phyloP scores from a whole-genome alignment of 2,797 vertebrate genomes.

The Tenualosa ilisha region DNA sequence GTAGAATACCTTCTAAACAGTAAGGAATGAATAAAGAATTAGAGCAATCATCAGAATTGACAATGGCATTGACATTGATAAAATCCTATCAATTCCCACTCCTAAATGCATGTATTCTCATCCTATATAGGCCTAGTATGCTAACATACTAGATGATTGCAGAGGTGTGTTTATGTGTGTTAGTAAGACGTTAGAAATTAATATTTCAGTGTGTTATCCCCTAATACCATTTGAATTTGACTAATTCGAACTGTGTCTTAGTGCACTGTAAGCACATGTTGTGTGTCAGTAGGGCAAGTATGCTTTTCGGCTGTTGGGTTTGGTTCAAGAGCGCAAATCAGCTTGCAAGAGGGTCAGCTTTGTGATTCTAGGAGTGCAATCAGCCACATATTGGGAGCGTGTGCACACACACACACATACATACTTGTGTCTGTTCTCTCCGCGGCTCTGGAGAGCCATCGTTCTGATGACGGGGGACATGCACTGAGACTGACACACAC shows the following conservation, averaged over 20 bases:
- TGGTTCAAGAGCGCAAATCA: not conserved
- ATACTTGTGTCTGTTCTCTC: not conserved
- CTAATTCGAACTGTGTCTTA: not conserved
- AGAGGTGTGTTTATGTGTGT: not conserved
- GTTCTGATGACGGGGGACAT: not conserved
- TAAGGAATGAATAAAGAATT: no score
- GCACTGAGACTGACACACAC: slow-evolving; percentile 1
- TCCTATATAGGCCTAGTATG: not conserved
- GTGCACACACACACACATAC: not conserved
- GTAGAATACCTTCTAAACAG: no score
- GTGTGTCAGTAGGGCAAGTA: not conserved
- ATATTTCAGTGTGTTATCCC: not conserved
- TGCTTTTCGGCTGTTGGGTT: slow-evolving; percentile 5
- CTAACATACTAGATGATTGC: not conserved
- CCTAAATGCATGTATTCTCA: no score
- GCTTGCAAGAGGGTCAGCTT: not conserved
- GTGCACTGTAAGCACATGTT: not conserved
- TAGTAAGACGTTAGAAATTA: not conserved
- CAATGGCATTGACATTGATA: no score
- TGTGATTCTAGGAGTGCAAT: slow-evolving; percentile 6
- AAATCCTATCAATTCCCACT: no score
- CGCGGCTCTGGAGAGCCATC: not conserved
- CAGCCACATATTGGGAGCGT: not conserved
- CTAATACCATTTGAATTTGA: not conserved
- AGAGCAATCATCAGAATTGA: no score